Conservation (phyloP, 2,113 vertebrate genomes). For the Progne subis region DNA sequence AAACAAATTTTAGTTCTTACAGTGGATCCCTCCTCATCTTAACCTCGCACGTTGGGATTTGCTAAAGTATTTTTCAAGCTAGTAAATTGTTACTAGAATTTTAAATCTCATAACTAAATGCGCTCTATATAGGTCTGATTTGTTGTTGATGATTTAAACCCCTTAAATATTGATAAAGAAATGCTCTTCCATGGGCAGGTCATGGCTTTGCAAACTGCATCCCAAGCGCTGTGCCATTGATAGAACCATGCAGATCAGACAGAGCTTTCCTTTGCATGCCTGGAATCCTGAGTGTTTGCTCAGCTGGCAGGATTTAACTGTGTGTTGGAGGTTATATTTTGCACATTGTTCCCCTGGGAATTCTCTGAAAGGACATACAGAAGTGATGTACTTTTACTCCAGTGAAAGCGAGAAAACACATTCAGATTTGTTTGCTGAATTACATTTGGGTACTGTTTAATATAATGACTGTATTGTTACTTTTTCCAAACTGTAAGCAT, state of each 20-base stretch:
- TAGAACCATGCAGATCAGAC: not conserved
- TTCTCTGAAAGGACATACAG: not conserved
- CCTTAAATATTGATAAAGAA: not conserved
- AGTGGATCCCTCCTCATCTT: not conserved
- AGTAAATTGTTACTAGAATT: not conserved
- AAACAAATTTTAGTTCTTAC: not conserved
- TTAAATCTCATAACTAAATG: not conserved
- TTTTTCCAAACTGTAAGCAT: not conserved
- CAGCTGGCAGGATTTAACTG: not conserved
- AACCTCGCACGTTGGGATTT: not conserved
- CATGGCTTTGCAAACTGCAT: not conserved
- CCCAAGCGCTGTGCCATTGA: accelerated
- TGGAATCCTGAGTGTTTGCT: not conserved
- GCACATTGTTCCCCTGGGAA: not conserved
- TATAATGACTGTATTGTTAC: not conserved
- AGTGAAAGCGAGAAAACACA: not conserved
- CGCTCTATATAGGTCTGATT: not conserved
- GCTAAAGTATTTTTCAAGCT: not conserved
- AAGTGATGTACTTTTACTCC: not conserved
- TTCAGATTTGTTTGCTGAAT: not conserved
- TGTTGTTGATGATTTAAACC: not conserved
- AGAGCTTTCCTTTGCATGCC: not conserved
- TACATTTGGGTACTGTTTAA: not conserved
- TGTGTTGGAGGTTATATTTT: not conserved
- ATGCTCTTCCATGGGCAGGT: not conserved